Evolutionary conservation across 1,140 invertebrate genomes (phyloP).

Genomic region (Cardiocondyla obscurior): DNA sequence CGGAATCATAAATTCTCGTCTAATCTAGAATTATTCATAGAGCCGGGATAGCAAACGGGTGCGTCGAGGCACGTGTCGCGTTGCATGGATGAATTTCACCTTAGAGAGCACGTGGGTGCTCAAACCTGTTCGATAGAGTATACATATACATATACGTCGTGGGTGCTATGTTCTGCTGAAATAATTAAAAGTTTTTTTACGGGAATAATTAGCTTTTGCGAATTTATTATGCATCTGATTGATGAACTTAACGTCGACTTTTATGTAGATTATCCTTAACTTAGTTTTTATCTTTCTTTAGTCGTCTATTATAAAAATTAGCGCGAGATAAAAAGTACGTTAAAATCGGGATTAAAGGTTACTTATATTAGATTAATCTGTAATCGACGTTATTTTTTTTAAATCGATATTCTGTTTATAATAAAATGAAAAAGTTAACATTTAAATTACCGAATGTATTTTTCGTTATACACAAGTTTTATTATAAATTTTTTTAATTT

Average conservation of each 20-base stretch:
- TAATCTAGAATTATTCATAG: slow-evolving; percentile 60
- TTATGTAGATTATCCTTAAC: not conserved
- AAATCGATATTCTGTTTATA: not conserved
- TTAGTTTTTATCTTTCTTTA: not conserved
- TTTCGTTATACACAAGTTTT: not conserved
- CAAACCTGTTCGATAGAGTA: not conserved
- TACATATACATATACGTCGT: not conserved
- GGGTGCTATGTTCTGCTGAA: not conserved
- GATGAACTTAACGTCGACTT: not conserved
- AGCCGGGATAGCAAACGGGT: slow-evolving; percentile 5
- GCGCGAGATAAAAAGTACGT: not conserved
- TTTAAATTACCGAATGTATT: not conserved
- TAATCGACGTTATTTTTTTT: not conserved
- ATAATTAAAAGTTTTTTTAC: too few species aligned
- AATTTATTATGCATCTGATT: not conserved
- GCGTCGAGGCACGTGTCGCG: slow-evolving; percentile 13
- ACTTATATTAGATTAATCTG: not conserved
- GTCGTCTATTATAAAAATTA: not conserved
- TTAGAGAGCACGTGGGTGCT: slow-evolving; percentile 39
- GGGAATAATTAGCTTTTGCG: not conserved
- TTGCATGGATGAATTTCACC: slow-evolving; percentile 25
- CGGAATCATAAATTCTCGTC: slow-evolving; percentile 49
- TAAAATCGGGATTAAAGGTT: not conserved
- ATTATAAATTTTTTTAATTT: not conserved
- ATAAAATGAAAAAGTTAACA: not conserved